Evolutionary conservation across 2,797 vertebrate species (phyloP).

Genomic region (Clamator glandarius): DNA sequence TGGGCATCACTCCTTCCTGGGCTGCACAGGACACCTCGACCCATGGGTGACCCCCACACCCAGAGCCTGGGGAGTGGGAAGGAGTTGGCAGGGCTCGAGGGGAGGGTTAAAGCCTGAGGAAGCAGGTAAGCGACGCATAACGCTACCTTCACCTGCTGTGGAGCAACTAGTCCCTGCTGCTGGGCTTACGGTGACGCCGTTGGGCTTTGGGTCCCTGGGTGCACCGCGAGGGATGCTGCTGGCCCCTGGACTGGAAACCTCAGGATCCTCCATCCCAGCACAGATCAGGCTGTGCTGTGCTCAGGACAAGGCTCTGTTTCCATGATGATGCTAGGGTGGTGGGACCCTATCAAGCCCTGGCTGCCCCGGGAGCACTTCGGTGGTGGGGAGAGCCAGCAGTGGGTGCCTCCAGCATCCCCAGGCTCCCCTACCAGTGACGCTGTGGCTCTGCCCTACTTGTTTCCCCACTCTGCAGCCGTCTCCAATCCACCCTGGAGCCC

Average conservation of each 20-base stretch:
- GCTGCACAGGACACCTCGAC: not conserved
- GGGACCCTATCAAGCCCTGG: not conserved
- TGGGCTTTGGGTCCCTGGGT: not conserved
- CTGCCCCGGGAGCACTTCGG: not conserved
- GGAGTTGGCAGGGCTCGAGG: not conserved
- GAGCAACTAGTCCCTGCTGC: not conserved
- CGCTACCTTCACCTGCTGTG: not conserved
- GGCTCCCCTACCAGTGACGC: not conserved
- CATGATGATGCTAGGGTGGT: accelerated
- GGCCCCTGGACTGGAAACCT: not conserved
- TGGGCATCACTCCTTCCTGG: not conserved
- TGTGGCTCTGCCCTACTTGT: not conserved
- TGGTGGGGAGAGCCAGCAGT: not conserved
- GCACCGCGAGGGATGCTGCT: not conserved
- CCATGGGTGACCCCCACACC: not conserved
- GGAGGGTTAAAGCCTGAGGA: not conserved
- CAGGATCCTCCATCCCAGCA: not conserved
- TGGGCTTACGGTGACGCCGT: not conserved
- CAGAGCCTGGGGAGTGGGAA: not conserved
- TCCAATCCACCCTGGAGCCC: not conserved
- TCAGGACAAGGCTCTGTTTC: not conserved
- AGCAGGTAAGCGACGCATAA: not conserved
- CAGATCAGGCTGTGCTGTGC: not conserved
- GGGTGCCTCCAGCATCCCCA: not conserved
- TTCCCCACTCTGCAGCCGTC: not conserved